Percentiles rank a stretch among this genome's conserved stretches.
Conservation (phyloP, 2,797 vertebrate species). For the Gouania willdenowi region DNA sequence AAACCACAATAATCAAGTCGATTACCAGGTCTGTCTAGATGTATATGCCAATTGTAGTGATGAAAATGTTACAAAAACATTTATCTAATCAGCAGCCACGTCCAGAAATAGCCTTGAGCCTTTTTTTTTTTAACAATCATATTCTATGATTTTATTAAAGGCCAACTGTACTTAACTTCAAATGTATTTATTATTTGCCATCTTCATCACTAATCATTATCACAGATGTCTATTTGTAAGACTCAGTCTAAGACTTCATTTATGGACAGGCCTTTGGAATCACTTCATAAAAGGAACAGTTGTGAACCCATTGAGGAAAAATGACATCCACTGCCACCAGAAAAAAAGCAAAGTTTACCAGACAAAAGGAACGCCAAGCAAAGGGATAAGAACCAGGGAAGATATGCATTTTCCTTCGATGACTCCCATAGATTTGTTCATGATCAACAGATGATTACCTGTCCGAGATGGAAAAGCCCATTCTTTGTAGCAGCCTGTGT, state of each 20-base stretch:
- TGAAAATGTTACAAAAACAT: constrained; percentile 14
- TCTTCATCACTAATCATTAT: constrained; percentile 28
- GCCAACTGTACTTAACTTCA: no score
- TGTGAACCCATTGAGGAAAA: constrained; percentile 44
- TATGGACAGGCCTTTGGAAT: constrained; percentile 36
- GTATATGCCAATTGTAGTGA: constrained; percentile 9
- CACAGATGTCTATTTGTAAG: constrained; percentile 36
- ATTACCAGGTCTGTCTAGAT: constrained; percentile 16
- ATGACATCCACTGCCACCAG: constrained; percentile 55
- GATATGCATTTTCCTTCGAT: constrained; percentile 35
- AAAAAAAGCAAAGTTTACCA: constrained; percentile 48
- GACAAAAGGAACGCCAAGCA: constrained; percentile 38
- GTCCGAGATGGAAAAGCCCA: constrained; percentile 76
- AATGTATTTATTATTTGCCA: constrained; percentile 1
- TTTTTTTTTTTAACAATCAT: neutral
- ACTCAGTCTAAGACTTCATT: constrained; percentile 28
- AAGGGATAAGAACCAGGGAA: constrained; percentile 29
- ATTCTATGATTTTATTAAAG: no score
- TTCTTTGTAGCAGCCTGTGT: constrained; percentile 79
- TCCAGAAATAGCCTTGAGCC: constrained; percentile 38
- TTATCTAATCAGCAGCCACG: constrained; percentile 18
- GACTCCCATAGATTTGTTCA: constrained; percentile 38
- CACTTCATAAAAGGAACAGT: constrained; percentile 41
- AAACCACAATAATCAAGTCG: constrained; percentile 41
- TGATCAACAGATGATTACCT: constrained; percentile 69